phyloP scores from a whole-genome alignment of 2,113 vertebrate genomes.

The Corvus moneduloides region DNA sequence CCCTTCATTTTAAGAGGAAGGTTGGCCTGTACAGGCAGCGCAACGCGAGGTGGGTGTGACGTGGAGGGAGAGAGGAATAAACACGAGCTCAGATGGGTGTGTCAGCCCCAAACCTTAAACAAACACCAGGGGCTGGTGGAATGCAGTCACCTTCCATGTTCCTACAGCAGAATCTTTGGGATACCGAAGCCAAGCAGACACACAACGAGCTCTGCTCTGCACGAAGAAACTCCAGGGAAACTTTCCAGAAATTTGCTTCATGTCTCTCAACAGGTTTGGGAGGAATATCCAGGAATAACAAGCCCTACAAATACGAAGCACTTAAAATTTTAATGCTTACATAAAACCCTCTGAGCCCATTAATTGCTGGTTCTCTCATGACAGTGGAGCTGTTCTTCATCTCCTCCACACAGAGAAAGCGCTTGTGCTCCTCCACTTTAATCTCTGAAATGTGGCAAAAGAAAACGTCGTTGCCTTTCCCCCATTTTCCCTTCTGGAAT shows the following conservation, averaged over 20 bases:
- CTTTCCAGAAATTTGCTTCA: slow-evolving; percentile 33
- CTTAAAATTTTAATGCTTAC: slow-evolving; percentile 29
- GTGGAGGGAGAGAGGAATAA: not conserved
- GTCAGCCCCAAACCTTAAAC: not conserved
- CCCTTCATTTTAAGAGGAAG: not conserved
- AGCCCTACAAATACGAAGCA: not conserved
- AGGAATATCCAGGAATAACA: slow-evolving; percentile 56
- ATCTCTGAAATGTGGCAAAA: not conserved
- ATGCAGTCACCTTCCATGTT: not conserved
- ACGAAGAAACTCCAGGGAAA: not conserved
- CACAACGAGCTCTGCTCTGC: not conserved
- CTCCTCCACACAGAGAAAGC: not conserved
- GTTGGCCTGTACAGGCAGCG: not conserved
- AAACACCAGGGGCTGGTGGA: not conserved
- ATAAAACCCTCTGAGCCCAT: not conserved
- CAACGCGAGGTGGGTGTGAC: not conserved
- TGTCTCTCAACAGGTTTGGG: slow-evolving; percentile 25
- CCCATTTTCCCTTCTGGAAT: not conserved
- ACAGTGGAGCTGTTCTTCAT: not conserved
- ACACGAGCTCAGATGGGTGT: not conserved
- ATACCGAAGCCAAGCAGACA: not conserved
- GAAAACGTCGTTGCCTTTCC: not conserved
- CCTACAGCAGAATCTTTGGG: not conserved
- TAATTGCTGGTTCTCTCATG: not conserved
- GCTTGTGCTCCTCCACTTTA: not conserved